A percentile compares a stretch with the other conserved stretches of the same genome.
Evolutionary conservation across 2,113 vertebrate species (phyloP).

Genomic region (Poeciliopsis occidentalis): DNA sequence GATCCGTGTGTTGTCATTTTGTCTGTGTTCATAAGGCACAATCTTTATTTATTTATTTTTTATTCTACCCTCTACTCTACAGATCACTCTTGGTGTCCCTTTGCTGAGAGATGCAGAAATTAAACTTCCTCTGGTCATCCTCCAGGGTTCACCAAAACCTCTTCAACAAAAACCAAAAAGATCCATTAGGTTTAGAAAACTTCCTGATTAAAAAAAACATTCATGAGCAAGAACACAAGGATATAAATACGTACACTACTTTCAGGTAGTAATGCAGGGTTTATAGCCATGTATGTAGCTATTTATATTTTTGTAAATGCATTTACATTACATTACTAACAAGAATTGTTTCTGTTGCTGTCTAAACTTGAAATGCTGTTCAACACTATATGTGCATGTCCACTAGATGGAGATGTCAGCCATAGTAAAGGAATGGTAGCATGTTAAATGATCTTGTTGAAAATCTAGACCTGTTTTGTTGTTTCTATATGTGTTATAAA

Average conservation of each 20-base stretch:
- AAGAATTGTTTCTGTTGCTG: not conserved
- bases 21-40: not conserved
- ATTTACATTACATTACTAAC: not conserved
- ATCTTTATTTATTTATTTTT: not conserved
- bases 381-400: slow-evolving; percentile 3
- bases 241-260: not conserved
- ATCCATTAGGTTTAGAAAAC: slow-evolving; percentile 60
- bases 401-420: slow-evolving; percentile 57
- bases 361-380: not conserved
- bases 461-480: not conserved
- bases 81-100: slow-evolving; percentile 70
- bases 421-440: not conserved
- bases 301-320: not conserved
- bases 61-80: slow-evolving; percentile 10
- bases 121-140: slow-evolving; percentile 74
- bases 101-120: slow-evolving; percentile 60
- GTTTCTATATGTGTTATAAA: not conserved
- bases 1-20: not conserved
- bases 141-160: slow-evolving; percentile 49
- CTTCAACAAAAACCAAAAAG: slow-evolving; percentile 46
- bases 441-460: not conserved
- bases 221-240: not conserved
- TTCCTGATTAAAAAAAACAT: slow-evolving; percentile 24
- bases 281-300: not conserved
- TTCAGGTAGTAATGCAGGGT: not conserved